A percentile compares a stretch with the other conserved stretches of the same genome.
phyloP scores from a whole-genome alignment of 2,797 vertebrate genomes.

The Sternarchorhynchus goeldii region DNA sequence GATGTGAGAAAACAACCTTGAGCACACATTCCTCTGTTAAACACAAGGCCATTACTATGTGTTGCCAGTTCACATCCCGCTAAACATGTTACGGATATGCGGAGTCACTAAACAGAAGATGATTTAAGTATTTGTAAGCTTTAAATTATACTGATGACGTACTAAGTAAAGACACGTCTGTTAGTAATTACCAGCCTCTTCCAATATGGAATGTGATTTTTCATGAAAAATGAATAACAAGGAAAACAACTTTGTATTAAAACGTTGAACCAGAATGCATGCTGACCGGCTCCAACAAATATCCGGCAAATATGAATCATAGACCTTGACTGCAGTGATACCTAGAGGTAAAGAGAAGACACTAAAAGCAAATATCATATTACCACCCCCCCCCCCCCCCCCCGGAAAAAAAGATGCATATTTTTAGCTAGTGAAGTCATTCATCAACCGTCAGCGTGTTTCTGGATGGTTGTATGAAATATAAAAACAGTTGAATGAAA shows the following conservation, averaged over 20 bases:
- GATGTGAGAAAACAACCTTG: background rate
- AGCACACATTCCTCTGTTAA: too few relatives aligned
- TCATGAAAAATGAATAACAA: too few relatives aligned
- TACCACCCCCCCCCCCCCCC: background rate
- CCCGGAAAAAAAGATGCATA: conserved; percentile 10
- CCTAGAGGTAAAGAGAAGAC: conserved; percentile 33
- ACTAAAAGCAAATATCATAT: conserved; percentile 3
- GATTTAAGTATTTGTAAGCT: too few relatives aligned
- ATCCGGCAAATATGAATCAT: background rate
- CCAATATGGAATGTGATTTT: too few relatives aligned
- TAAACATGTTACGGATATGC: too few relatives aligned
- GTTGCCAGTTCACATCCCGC: too few relatives aligned
- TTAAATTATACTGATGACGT: background rate
- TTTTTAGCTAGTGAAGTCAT: conserved; percentile 56
- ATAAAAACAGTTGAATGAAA: conserved; percentile 26
- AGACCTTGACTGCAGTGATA: conserved; percentile 36
- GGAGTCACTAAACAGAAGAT: too few relatives aligned
- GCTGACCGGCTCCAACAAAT: background rate
- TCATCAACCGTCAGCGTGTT: conserved; percentile 54
- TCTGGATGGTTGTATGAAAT: conserved; percentile 11
- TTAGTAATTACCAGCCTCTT: too few relatives aligned
- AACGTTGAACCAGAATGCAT: conserved; percentile 42
- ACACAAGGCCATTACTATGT: too few relatives aligned
- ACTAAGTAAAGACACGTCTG: background rate
- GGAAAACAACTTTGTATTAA: too few relatives aligned